These are phyloP conservation scores for Heteromurus nitidus DNA, from an alignment of 2,888 invertebrate genomes.

Conservation along the genomic window DNA sequence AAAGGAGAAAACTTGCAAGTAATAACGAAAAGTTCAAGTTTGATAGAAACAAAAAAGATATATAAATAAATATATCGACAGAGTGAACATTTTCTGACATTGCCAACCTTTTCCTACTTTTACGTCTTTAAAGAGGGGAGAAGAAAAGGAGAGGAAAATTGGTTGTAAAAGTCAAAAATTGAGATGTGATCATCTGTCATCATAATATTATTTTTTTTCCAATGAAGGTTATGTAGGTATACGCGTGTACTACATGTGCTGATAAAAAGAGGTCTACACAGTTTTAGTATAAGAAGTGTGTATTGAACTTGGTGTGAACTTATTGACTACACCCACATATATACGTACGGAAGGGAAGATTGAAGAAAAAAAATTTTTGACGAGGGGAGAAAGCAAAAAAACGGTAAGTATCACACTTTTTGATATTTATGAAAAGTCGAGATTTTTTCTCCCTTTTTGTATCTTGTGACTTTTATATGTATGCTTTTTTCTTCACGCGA, in stretches of 20 bases:
- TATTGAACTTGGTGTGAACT: conserved; percentile 47
- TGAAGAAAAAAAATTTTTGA: conserved; percentile 21
- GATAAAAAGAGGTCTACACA: neutral
- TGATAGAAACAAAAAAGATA: neutral
- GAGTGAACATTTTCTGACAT: too few species aligned
- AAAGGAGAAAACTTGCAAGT: neutral
- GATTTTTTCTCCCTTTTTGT: conserved; percentile 11
- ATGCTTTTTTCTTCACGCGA: too few species aligned
- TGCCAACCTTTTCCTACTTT: conserved; percentile 10
- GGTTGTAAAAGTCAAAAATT: conserved; percentile 56
- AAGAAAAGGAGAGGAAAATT: conserved; percentile 37
- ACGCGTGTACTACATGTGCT: conserved; percentile 24
- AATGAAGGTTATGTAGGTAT: neutral
- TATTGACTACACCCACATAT: conserved; percentile 13
- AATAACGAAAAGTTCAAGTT: neutral
- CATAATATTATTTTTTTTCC: conserved; percentile 47
- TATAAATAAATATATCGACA: conserved; percentile 3
- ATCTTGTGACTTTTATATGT: too few species aligned
- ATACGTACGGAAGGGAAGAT: neutral
- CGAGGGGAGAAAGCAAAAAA: conserved; percentile 44
- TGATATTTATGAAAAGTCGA: conserved; percentile 28
- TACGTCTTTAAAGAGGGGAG: neutral
- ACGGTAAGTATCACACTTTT: conserved; percentile 24
- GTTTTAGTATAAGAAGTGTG: conserved; percentile 36
- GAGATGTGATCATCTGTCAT: conserved; percentile 60